phyloP scores from a whole-genome alignment of 2,797 vertebrate species.

The Enteromius radiatus region DNA sequence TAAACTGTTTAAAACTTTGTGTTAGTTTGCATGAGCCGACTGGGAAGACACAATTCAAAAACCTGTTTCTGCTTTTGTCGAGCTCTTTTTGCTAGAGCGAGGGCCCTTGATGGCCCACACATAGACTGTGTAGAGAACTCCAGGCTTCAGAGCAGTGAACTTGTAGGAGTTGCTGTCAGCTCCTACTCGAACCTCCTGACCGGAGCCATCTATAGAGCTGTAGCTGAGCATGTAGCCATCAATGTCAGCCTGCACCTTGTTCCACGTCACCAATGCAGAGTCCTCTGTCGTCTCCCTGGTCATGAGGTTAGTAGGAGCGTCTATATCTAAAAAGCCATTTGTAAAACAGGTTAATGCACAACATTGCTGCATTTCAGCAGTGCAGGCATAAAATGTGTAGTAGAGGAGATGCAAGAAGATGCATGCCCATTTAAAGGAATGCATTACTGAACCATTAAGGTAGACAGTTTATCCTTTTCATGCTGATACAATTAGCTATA shows the following conservation, averaged over 20 bases:
- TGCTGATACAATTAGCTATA: slow-evolving; percentile 10
- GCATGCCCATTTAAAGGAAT: neutral
- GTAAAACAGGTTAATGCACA: neutral
- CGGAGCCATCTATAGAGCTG: slow-evolving; percentile 72
- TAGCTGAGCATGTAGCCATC: slow-evolving; percentile 81
- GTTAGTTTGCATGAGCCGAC: neutral
- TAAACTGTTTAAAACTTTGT: neutral
- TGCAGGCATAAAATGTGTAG: slow-evolving; percentile 17
- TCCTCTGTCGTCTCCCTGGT: slow-evolving; percentile 75
- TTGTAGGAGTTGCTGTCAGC: slow-evolving; percentile 69
- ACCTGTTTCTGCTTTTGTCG: slow-evolving; percentile 82
- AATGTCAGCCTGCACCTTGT: slow-evolving; percentile 71
- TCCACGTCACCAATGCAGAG: slow-evolving; percentile 79
- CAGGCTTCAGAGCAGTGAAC: slow-evolving; percentile 78
- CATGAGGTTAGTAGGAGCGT: slow-evolving; percentile 77
- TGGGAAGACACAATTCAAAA: slow-evolving; percentile 7
- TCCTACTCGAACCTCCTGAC: slow-evolving; percentile 71
- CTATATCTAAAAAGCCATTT: slow-evolving; percentile 70
- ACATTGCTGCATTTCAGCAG: neutral
- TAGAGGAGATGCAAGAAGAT: neutral
- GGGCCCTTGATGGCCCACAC: slow-evolving; percentile 80
- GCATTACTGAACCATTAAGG: slow-evolving; percentile 3
- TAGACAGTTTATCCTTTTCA: slow-evolving; percentile 11
- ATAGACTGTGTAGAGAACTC: slow-evolving; percentile 74
- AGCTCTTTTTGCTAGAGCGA: slow-evolving; percentile 75